These are phyloP conservation scores for Cyprinodon diabolis DNA, from an alignment of 2,797 vertebrate genomes.

Conservation along the genomic window DNA sequence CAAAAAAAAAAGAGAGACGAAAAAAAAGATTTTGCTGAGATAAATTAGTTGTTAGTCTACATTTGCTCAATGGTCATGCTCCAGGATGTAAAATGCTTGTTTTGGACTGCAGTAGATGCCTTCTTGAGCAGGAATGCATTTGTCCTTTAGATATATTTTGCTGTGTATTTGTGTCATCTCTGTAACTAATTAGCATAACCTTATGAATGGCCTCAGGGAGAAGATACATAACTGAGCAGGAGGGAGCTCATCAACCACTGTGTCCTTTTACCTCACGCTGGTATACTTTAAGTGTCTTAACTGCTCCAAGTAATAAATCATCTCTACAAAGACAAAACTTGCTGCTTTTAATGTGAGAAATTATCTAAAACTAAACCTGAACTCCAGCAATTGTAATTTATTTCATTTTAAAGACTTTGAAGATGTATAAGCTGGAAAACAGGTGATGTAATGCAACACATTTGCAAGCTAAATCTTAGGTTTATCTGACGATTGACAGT, in stretches of 20 bases:
- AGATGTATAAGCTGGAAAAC: slow-evolving; percentile 10
- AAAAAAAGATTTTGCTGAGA: slow-evolving; percentile 15
- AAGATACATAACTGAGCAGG: slow-evolving; percentile 65
- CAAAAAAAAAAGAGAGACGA: not conserved
- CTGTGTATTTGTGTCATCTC: slow-evolving; percentile 35
- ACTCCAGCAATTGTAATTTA: not conserved
- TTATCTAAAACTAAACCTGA: slow-evolving; percentile 28
- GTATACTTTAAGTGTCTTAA: slow-evolving; percentile 49
- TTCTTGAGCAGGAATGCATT: slow-evolving; percentile 41
- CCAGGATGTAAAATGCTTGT: slow-evolving; percentile 55
- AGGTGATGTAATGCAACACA: slow-evolving; percentile 24
- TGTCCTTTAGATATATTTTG: slow-evolving; percentile 58
- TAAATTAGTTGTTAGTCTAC: slow-evolving; percentile 23
- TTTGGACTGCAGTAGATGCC: slow-evolving; percentile 37
- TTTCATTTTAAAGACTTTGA: slow-evolving; percentile 2
- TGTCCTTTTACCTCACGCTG: slow-evolving; percentile 54
- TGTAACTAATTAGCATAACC: slow-evolving; percentile 65
- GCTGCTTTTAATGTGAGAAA: slow-evolving; percentile 14
- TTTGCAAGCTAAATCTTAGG: not conserved
- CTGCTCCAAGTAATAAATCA: slow-evolving; percentile 49
- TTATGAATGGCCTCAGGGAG: slow-evolving; percentile 69
- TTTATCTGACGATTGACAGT: slow-evolving; percentile 42
- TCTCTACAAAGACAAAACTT: slow-evolving; percentile 57
- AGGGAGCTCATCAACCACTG: slow-evolving; percentile 66
- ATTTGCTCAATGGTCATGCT: slow-evolving; percentile 30